Evolutionary conservation across 1,140 invertebrate species (phyloP), one percentile per base, ranked within the genome.

Genomic region (Drosophila punjabiensis): DNA sequence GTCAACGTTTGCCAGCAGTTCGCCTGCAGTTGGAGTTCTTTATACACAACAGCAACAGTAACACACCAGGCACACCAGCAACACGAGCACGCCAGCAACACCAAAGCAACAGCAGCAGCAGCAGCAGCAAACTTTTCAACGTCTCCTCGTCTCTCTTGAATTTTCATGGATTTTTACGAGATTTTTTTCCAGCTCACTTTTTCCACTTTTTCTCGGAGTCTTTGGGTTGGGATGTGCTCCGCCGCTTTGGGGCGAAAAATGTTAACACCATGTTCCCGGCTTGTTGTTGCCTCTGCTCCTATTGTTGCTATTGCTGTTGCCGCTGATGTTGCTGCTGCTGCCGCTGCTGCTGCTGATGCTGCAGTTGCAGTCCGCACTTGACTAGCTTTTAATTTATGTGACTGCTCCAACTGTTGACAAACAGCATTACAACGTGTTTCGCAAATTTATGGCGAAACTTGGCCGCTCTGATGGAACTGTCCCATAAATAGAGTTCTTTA

Each of bases 381-480:
- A 88, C 85, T 88, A 79, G 85, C 69, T 85, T 89, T 89, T 91
- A 89, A 90, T 89, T 89, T 89, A 90, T 90, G 82, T 90, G 86
- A 77, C 79, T 82, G 87, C 75, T 82, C 68, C 84, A 90, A 91
- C 87, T 90, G 86, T 90, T 90, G 86, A 90, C 86, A 91, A 90
- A 90, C 86, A 86, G 79, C 82, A 91, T 82, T 87, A 91, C 82
- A 90, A 86, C 82, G 83, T 91, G 87, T 79, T 76, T 79, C 76
- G 79, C 86, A 90, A 90, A 89, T 90, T 89, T 90, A 89, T 90
- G 86, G 69, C 79, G 56, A 78, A 82, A 82, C 67, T 86, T 82
- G 86, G 62, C 43, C 65, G 62, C 52, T 76, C 76, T 82, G 79
- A 82, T 79, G 86, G 78, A 86, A 74, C 70, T 86, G 79, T 63